phyloP scores from a whole-genome alignment of 2,888 invertebrate species.

The Campoletis raptor region DNA sequence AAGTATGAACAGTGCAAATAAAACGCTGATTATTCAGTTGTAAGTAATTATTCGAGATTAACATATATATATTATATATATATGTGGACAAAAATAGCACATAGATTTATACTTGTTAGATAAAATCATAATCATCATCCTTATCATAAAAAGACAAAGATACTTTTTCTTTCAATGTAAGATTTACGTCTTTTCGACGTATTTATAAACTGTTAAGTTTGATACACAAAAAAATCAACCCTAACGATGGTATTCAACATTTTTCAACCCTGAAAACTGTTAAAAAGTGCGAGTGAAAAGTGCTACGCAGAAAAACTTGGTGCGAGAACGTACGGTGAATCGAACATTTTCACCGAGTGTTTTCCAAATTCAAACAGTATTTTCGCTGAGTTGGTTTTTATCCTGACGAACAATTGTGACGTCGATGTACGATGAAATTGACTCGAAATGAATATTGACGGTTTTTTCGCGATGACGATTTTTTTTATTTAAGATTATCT shows the following conservation, averaged over 20 bases:
- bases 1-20: not conserved
- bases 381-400: not conserved
- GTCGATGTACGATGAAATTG: not conserved
- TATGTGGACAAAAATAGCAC: conserved; percentile 1
- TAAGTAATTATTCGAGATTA: not conserved
- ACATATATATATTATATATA: not conserved
- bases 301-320: conserved; percentile 10
- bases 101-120: conserved; percentile 34
- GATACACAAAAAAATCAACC: conserved; percentile 47
- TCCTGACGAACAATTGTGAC: conserved; percentile 21
- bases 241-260: conserved; percentile 50
- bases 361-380: not conserved
- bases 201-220: conserved; percentile 68
- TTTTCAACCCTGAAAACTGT: conserved; percentile 36
- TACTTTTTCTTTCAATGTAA: conserved; percentile 29
- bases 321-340: conserved; percentile 34
- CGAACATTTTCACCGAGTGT: conserved; percentile 8
- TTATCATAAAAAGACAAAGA: conserved; percentile 41
- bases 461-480: not conserved
- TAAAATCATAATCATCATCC: conserved; percentile 58
- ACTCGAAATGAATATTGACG: conserved; percentile 11
- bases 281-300: conserved; percentile 40
- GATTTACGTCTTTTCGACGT: conserved; percentile 29
- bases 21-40: not conserved
- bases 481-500: not conserved